Evolutionary conservation across 2,888 invertebrate species (phyloP).

Genomic region (Mycalesis mineus): DNA sequence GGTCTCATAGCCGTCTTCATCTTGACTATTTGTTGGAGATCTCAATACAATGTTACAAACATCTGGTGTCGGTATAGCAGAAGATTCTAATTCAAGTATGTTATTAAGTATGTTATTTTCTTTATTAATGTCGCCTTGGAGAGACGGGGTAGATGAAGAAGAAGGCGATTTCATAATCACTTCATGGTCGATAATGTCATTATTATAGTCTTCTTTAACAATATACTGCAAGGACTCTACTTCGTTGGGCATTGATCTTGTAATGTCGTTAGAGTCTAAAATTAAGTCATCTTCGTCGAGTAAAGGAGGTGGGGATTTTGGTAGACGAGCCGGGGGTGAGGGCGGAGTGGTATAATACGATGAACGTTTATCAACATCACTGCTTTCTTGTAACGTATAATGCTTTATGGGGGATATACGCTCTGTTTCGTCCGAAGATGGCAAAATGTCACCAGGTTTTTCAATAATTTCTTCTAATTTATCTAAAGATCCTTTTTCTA

Average conservation of each 20-base stretch:
- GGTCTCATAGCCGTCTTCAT: slow-evolving; percentile 56
- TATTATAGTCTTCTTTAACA: slow-evolving; percentile 18
- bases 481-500: slow-evolving; percentile 34
- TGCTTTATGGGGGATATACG: slow-evolving; percentile 40
- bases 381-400: slow-evolving; percentile 14
- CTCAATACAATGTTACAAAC: slow-evolving; percentile 46
- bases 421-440: slow-evolving; percentile 43
- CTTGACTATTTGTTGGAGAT: slow-evolving; percentile 41
- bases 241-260: slow-evolving; percentile 26
- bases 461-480: slow-evolving; percentile 25
- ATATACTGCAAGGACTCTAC: slow-evolving; percentile 4
- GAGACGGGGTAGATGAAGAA: slow-evolving; percentile 43
- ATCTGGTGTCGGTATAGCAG: slow-evolving; percentile 43
- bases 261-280: slow-evolving; percentile 26
- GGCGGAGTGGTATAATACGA: slow-evolving; percentile 31
- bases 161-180: slow-evolving; percentile 31
- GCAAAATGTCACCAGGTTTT: slow-evolving; percentile 23
- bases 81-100: slow-evolving; percentile 37
- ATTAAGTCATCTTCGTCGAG: slow-evolving; percentile 29
- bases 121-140: slow-evolving; percentile 42
- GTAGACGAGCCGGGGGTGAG: slow-evolving; percentile 38
- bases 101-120: slow-evolving; percentile 36
- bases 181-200: slow-evolving; percentile 27
- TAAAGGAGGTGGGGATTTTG: slow-evolving; percentile 56
- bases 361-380: slow-evolving; percentile 17